Evolutionary conservation across 2,113 vertebrate species (phyloP), one percentile per base, ranked within the genome.

Genomic region (Xiphophorus maculatus): DNA sequence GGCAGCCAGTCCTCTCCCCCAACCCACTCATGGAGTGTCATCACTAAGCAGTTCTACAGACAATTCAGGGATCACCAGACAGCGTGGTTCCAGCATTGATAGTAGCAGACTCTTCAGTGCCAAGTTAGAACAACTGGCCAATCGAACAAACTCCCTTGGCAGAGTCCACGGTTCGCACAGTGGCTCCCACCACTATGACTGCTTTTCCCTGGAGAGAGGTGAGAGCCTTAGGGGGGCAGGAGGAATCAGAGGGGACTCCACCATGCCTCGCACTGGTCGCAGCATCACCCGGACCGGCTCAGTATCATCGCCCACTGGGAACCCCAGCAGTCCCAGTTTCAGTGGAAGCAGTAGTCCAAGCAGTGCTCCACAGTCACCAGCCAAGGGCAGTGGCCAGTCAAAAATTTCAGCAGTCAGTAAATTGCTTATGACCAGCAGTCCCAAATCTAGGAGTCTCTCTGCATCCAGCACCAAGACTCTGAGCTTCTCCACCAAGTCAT

Each of bases 361-460:
- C 85, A 95, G 93, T 0, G 74, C 94, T 1, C 95, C 96, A 29
- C 94, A 96, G 79, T 98, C 97, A 51, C 91, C 91, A n/a, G 4
- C 96, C 93, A 48, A 98, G 96, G 91, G 83, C 95, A 87, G 77
- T 35, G 81, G 93, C 87, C 96, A 95, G 84, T 96, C 97, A 0
- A 98, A 97, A 92, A 96, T 99, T 82, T 98, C 97, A 0, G 98
- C 97, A 0, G 98, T 99, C 84, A 96, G 96, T 93, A 99, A 98
- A 84, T 95, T 99, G 25, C 95, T 99, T 62, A 94, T 98, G 94
- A 96, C 96, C 63, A 97, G 96, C 28, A 96, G 96, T 77, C 97
- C 98, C 66, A 98, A 97, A 77, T 90, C 95, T 19, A 95, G 97
- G 71, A 97, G 96, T 87, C 93, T 98, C 63, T 97, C 97, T 70